Evolutionary conservation across 2,113 vertebrate species (phyloP).

Genomic region (Circaetus cinerascens): DNA sequence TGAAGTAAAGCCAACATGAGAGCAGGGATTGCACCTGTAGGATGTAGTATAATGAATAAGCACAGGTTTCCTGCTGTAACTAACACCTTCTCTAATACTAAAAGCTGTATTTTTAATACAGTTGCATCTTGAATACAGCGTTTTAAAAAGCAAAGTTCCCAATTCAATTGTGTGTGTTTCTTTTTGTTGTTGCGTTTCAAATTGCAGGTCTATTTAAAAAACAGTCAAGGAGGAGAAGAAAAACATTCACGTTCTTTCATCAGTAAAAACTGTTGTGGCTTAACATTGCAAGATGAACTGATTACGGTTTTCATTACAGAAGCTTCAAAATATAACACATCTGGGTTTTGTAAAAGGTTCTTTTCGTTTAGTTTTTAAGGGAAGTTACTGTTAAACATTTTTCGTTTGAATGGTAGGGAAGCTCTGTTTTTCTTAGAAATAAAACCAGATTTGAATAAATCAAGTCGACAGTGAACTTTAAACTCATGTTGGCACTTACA

Average conservation of each 20-base stretch:
- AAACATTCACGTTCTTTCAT: not conserved
- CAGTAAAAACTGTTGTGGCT: not conserved
- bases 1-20: not conserved
- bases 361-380: not conserved
- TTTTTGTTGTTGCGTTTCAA: not conserved
- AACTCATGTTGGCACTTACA: accelerated
- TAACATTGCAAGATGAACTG: not conserved
- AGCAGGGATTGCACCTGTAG: not conserved
- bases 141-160: not conserved
- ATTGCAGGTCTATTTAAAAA: not conserved
- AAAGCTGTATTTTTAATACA: not conserved
- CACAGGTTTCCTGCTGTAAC: not conserved
- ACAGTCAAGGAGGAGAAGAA: not conserved
- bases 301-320: not conserved
- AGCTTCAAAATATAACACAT: not conserved
- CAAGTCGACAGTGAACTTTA: not conserved
- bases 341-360: not conserved
- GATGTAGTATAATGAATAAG: not conserved
- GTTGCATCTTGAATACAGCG: not conserved
- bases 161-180: not conserved
- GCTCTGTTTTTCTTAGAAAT: not conserved
- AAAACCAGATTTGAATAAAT: not conserved
- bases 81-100: not conserved
- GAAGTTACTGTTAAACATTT: not conserved
- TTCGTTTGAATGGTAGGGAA: not conserved